Evolutionary conservation across 2,888 invertebrate species (phyloP).

Genomic region (Parthenolecanium corni): DNA sequence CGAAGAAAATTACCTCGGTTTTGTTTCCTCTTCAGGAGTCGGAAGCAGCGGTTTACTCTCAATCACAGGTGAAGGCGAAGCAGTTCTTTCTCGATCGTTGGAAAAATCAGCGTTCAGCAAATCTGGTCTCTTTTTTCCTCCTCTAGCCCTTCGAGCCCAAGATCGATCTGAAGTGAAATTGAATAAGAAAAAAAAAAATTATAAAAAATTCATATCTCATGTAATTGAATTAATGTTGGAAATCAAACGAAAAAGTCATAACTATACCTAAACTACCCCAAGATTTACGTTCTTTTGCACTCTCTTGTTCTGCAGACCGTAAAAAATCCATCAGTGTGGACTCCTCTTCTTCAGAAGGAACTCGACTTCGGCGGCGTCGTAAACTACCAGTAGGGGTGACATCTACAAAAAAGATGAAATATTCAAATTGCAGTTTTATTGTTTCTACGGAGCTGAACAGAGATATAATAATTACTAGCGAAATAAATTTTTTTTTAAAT

Average conservation of each 20-base stretch:
- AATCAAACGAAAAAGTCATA: not conserved
- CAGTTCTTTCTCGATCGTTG: conserved; percentile 59
- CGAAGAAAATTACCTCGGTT: conserved; percentile 43
- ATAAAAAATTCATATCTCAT: too few relatives aligned
- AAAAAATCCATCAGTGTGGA: conserved; percentile 76
- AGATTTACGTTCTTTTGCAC: conserved; percentile 53
- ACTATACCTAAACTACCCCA: conserved; percentile 68
- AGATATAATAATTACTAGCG: not conserved
- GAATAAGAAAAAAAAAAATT: too few relatives aligned
- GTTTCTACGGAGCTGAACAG: not conserved
- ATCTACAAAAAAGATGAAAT: conserved; percentile 41
- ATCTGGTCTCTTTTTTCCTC: conserved; percentile 66
- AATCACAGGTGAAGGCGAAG: conserved; percentile 51
- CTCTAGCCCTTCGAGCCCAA: conserved; percentile 69
- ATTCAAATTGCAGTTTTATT: too few relatives aligned
- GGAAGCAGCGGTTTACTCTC: conserved; percentile 44
- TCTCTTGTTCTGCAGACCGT: conserved; percentile 62
- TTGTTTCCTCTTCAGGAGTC: conserved; percentile 42
- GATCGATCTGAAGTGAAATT: conserved; percentile 56
- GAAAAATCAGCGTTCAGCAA: conserved; percentile 59
- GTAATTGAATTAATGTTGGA: too few relatives aligned
- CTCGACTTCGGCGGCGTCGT: conserved; percentile 64
- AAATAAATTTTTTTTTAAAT: too few relatives aligned
- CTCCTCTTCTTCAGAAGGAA: conserved; percentile 72
- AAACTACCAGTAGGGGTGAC: conserved; percentile 82